These are phyloP conservation scores for Apaloderma vittatum DNA, from an alignment of 2,113 vertebrate species.

Conservation along the genomic window DNA sequence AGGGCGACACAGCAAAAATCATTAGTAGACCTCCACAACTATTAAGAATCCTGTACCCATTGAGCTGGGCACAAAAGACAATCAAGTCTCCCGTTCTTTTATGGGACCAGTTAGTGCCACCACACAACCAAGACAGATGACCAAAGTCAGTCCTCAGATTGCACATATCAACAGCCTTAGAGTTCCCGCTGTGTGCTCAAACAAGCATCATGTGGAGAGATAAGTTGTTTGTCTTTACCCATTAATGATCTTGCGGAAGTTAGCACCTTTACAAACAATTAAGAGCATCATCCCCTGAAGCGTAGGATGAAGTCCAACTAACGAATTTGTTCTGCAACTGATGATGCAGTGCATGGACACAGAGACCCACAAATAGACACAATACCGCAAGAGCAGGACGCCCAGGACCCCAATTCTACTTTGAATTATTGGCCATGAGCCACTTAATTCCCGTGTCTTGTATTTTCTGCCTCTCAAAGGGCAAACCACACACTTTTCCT, in stretches of 20 bases:
- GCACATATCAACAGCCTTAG: background rate
- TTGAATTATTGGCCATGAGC: background rate
- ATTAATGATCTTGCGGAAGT: background rate
- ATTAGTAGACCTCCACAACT: background rate
- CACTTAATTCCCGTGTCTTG: background rate
- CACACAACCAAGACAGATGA: background rate
- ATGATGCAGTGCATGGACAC: background rate
- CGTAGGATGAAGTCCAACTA: background rate
- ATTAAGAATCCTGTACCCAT: background rate
- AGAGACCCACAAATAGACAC: background rate
- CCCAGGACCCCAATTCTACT: background rate
- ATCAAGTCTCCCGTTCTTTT: background rate
- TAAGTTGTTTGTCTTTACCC: background rate
- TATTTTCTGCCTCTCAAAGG: background rate
- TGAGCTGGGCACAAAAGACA: background rate
- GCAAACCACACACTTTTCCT: background rate
- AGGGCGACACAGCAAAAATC: background rate
- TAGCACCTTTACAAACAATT: background rate
- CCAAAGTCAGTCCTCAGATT: background rate
- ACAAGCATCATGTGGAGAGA: fast-evolving
- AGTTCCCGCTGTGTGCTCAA: background rate
- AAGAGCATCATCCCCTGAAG: background rate
- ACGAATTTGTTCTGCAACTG: background rate
- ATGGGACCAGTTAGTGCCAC: background rate
- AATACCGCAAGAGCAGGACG: background rate